A percentile compares a stretch with the other conserved stretches of the same genome.
phyloP scores from a whole-genome alignment of 2,888 invertebrate species.

The Cosmia pyralina region DNA sequence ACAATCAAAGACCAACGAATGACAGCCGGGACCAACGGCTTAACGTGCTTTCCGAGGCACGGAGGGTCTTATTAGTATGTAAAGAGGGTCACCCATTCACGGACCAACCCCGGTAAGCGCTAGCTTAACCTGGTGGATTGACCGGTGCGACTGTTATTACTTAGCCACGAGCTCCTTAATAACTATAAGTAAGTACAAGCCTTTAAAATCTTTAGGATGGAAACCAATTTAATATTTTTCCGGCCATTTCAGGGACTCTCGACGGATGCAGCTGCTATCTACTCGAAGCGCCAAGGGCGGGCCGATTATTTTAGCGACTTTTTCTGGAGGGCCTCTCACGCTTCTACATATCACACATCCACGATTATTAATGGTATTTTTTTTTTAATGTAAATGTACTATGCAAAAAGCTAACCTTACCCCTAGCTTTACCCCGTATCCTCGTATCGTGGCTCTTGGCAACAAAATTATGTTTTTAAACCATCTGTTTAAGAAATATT shows the following conservation, averaged over 20 bases:
- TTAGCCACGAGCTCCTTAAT: too few species aligned
- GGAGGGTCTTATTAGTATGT: too few species aligned
- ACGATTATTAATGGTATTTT: slow-evolving; percentile 75
- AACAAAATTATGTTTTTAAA: not conserved
- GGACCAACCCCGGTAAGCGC: too few species aligned
- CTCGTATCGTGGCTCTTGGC: too few species aligned
- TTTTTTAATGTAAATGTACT: not conserved
- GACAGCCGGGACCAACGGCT: too few species aligned
- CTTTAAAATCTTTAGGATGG: not conserved
- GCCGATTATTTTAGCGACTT: slow-evolving; percentile 74
- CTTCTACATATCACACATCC: slow-evolving; percentile 81
- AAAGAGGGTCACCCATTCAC: too few species aligned
- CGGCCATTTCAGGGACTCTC: slow-evolving; percentile 72
- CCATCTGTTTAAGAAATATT: not conserved
- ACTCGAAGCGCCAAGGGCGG: slow-evolving; percentile 71
- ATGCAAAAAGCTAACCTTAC: not conserved
- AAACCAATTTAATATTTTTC: not conserved
- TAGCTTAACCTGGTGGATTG: too few species aligned
- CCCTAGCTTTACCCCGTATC: not conserved
- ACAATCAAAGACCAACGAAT: too few species aligned
- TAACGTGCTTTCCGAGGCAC: too few species aligned
- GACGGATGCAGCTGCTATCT: slow-evolving; percentile 78
- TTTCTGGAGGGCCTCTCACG: slow-evolving; percentile 80
- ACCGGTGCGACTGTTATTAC: too few species aligned
- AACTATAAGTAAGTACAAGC: not conserved